Conservation (phyloP, 2,888 invertebrate genomes). For the Peribatodes rhomboidaria region DNA sequence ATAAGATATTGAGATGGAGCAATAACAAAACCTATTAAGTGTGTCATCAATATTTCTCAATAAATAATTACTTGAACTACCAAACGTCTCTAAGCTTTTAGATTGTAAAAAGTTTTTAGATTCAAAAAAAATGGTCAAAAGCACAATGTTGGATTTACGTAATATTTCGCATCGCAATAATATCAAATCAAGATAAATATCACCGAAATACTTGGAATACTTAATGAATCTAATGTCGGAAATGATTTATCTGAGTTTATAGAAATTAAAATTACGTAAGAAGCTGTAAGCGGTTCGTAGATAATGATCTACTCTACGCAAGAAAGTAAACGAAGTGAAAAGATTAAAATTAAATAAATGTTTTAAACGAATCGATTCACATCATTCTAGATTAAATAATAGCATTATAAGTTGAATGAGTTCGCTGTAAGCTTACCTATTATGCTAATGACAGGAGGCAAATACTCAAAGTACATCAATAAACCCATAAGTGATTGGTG, state of each 20-base stretch:
- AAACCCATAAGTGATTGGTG: constrained; percentile 64
- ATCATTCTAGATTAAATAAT: constrained; percentile 18
- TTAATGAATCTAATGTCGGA: constrained; percentile 56
- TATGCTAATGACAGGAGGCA: constrained; percentile 30
- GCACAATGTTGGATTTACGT: constrained; percentile 16
- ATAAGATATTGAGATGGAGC: constrained; percentile 8
- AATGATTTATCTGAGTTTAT: constrained; percentile 56
- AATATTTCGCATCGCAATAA: constrained; percentile 35
- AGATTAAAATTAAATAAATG: constrained; percentile 24
- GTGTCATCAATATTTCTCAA: constrained; percentile 14
- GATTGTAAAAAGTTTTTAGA: not conserved
- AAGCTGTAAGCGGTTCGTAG: constrained; percentile 24
- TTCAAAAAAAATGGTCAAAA: constrained; percentile 6
- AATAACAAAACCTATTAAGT: constrained; percentile 5
- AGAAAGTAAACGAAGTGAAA: constrained; percentile 28
- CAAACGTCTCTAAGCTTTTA: not conserved
- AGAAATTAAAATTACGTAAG: constrained; percentile 53
- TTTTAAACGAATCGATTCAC: constrained; percentile 11
- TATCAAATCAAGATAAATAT: constrained; percentile 49
- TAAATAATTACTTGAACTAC: constrained; percentile 8
- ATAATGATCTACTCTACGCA: constrained; percentile 22
- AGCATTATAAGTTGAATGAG: constrained; percentile 20
- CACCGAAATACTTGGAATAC: constrained; percentile 55
- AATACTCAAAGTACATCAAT: constrained; percentile 41
- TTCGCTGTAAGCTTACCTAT: constrained; percentile 24